phyloP scores from a whole-genome alignment of 2,888 invertebrate species.

The Odiellus spinosus region DNA sequence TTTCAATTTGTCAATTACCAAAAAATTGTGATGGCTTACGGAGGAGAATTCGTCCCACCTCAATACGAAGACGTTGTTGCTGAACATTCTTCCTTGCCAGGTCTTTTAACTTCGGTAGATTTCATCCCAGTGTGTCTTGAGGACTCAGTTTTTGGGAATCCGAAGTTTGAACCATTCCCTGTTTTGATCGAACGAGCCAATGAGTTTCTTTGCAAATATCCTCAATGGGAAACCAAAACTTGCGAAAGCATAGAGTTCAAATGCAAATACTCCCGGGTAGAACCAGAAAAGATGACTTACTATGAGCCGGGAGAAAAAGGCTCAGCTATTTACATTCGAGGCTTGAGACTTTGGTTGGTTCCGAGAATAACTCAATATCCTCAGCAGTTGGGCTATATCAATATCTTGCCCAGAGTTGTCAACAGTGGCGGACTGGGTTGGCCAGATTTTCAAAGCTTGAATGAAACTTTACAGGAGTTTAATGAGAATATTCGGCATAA shows the following conservation, averaged over 20 bases:
- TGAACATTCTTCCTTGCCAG: neutral
- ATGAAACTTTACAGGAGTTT: constrained; percentile 6
- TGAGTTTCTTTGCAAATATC: constrained; percentile 12
- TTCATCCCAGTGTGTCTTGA: neutral
- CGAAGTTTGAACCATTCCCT: neutral
- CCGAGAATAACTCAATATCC: neutral
- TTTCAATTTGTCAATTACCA: too few relatives aligned
- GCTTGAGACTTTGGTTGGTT: constrained; percentile 8
- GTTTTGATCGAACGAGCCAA: constrained; percentile 15
- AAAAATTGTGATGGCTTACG: too few relatives aligned
- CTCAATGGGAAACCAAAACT: constrained; percentile 13
- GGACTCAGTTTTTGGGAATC: neutral
- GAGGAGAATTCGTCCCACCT: neutral
- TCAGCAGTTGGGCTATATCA: constrained; percentile 15
- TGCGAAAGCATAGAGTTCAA: constrained; percentile 20
- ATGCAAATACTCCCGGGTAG: constrained; percentile 1
- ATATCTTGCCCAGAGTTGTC: constrained; percentile 10
- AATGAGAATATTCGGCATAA: constrained; percentile 4
- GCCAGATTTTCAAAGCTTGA: constrained; percentile 8
- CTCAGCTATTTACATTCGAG: neutral
- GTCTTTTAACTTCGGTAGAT: neutral
- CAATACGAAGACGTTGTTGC: neutral
- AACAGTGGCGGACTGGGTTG: constrained; percentile 5
- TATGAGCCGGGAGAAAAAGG: constrained; percentile 3
- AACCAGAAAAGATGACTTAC: constrained; percentile 16